Evolutionary conservation across 2,888 invertebrate species (phyloP).

Genomic region (Ennomos fuscantarius): DNA sequence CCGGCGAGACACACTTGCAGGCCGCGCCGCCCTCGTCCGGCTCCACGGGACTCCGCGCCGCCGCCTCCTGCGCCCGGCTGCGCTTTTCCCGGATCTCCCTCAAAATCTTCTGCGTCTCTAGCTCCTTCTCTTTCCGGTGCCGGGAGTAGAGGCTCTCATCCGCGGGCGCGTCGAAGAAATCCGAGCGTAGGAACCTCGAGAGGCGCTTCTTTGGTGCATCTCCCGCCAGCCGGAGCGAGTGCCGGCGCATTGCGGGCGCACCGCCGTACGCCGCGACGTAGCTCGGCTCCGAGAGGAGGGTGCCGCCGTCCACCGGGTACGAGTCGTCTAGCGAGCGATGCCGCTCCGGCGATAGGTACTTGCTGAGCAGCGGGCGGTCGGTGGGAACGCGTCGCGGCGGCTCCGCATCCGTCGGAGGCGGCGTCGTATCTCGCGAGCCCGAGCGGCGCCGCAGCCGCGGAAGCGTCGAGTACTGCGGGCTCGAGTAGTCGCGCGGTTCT

Average conservation of each 20-base stretch:
- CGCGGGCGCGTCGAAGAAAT: conserved; percentile 89
- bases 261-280: conserved; percentile 72
- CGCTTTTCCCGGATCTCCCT: conserved; percentile 88
- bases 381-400: conserved; percentile 62
- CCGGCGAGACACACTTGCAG: conserved; percentile 72
- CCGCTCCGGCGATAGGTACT: conserved; percentile 81
- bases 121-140: conserved; percentile 87
- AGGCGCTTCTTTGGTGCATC: conserved; percentile 86
- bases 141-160: conserved; percentile 88
- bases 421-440: conserved; percentile 35
- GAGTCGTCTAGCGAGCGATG: conserved; percentile 65
- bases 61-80: conserved; percentile 61
- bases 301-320: conserved; percentile 61
- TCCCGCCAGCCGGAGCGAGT: conserved; percentile 59
- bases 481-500: conserved; percentile 8
- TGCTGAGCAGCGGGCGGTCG: conserved; percentile 84
- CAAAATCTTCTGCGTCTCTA: conserved; percentile 88
- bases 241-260: conserved; percentile 53
- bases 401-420: conserved; percentile 30
- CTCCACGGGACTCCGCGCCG: conserved; percentile 48
- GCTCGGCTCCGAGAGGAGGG: conserved; percentile 65
- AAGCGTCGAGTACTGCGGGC: conserved; percentile 63
- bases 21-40: conserved; percentile 56
- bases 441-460: conserved; percentile 65
- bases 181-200: conserved; percentile 89